Percentiles rank a stretch among this genome's conserved stretches.
These are phyloP conservation scores for Agrochola macilenta DNA, from an alignment of 2,888 invertebrate genomes.

Conservation along the genomic window DNA sequence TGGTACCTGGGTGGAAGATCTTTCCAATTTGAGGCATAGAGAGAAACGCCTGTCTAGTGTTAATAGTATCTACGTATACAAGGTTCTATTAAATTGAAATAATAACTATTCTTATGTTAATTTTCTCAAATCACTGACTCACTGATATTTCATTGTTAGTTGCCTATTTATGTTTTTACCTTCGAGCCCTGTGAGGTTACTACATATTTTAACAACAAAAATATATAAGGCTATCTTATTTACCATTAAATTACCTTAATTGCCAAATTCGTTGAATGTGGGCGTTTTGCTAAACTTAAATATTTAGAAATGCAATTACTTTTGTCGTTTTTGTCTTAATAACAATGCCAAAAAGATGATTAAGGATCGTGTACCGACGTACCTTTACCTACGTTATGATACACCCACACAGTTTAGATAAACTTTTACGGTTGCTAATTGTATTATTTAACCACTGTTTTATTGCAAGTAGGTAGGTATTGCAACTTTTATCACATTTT, in stretches of 20 bases:
- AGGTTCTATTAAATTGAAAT: slow-evolving; percentile 4
- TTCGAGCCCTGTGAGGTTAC: not conserved
- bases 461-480: not conserved
- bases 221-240: slow-evolving; percentile 40
- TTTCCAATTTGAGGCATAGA: not conserved
- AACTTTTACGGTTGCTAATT: not conserved
- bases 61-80: not conserved
- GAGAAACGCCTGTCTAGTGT: not conserved
- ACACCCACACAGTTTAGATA: slow-evolving; percentile 18
- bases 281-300: slow-evolving; percentile 26
- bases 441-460: slow-evolving; percentile 15
- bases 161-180: not conserved
- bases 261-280: slow-evolving; percentile 2
- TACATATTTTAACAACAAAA: not conserved
- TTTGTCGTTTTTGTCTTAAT: slow-evolving; percentile 4
- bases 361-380: not conserved
- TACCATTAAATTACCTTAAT: slow-evolving; percentile 13
- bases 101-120: not conserved
- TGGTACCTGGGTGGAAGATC: not conserved
- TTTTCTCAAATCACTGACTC: slow-evolving; percentile 8
- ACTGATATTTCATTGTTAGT: not conserved
- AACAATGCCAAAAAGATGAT: not conserved
- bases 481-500: slow-evolving; percentile 13
- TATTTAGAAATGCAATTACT: not conserved
- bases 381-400: not conserved